Conservation (phyloP, 2,888 invertebrate genomes). For the Cristatella mucedo region DNA sequence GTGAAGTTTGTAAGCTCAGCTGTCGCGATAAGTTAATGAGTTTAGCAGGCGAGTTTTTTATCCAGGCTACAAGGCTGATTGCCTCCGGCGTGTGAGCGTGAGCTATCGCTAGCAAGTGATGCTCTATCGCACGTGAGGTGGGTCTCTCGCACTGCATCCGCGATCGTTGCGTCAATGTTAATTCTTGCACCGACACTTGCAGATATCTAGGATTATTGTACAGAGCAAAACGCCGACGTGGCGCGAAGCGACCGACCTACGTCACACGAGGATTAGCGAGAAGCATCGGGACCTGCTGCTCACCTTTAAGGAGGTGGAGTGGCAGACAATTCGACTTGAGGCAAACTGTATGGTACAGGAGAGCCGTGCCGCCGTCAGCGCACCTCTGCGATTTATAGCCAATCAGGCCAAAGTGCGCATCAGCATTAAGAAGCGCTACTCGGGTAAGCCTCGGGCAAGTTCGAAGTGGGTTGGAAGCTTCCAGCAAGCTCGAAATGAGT, state of each 20-base stretch:
- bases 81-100: too few relatives aligned
- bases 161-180: slow-evolving; percentile 5
- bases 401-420: slow-evolving; percentile 87
- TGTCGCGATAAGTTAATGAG: too few relatives aligned
- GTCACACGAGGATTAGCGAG: slow-evolving; percentile 78
- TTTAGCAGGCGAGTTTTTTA: too few relatives aligned
- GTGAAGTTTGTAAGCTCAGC: too few relatives aligned
- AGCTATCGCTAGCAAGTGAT: too few relatives aligned
- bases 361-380: slow-evolving; percentile 31
- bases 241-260: slow-evolving; percentile 60
- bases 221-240: slow-evolving; percentile 86
- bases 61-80: too few relatives aligned
- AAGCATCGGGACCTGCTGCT: slow-evolving; percentile 70
- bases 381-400: slow-evolving; percentile 75
- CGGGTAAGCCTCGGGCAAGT: slow-evolving; percentile 51
- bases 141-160: slow-evolving; percentile 1
- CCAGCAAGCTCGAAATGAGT: too few relatives aligned
- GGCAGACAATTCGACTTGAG: slow-evolving; percentile 91
- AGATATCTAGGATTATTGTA: slow-evolving; percentile 80
- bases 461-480: too few relatives aligned
- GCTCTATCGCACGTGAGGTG: too few relatives aligned
- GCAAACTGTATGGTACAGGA: slow-evolving; percentile 55
- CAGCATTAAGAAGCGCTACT: slow-evolving; percentile 78
- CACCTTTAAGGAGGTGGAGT: slow-evolving; percentile 80
- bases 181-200: slow-evolving; percentile 16